Conservation (phyloP, 35 echinoderm and acorn worm genomes). For the Patiria miniata region DNA sequence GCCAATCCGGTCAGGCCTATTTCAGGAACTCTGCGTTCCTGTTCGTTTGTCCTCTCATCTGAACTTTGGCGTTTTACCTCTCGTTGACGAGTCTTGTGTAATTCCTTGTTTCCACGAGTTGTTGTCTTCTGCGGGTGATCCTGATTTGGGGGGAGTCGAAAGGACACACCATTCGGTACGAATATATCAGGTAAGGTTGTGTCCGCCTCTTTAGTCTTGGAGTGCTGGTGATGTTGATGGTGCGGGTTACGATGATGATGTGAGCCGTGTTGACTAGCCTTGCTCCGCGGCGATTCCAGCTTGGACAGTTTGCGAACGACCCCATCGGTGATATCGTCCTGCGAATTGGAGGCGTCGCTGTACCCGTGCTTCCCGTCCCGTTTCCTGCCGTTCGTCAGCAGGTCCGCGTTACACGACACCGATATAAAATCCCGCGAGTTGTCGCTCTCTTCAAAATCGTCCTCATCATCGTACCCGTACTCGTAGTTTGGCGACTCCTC, state of each 20-base stretch:
- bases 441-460: constrained; percentile 20
- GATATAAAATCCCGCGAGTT: background rate
- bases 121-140: background rate
- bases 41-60: background rate
- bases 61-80: background rate
- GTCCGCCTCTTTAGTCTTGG: constrained; percentile 6
- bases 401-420: background rate
- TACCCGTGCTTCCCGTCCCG: background rate
- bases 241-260: too few relatives aligned
- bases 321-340: background rate
- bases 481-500: constrained; percentile 21
- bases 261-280: background rate
- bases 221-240: background rate
- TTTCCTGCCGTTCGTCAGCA: background rate
- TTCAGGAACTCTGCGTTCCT: background rate
- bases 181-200: background rate
- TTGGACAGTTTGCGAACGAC: constrained; percentile 19
- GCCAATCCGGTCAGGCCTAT: background rate
- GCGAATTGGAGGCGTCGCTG: background rate
- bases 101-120: background rate
- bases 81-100: background rate
- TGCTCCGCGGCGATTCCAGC: background rate
- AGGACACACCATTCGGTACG: background rate
- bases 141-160: background rate
- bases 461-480: constrained; percentile 29